These are phyloP conservation scores for Riptortus pedestris DNA, from an alignment of 1,140 invertebrate genomes.

Conservation along the genomic window DNA sequence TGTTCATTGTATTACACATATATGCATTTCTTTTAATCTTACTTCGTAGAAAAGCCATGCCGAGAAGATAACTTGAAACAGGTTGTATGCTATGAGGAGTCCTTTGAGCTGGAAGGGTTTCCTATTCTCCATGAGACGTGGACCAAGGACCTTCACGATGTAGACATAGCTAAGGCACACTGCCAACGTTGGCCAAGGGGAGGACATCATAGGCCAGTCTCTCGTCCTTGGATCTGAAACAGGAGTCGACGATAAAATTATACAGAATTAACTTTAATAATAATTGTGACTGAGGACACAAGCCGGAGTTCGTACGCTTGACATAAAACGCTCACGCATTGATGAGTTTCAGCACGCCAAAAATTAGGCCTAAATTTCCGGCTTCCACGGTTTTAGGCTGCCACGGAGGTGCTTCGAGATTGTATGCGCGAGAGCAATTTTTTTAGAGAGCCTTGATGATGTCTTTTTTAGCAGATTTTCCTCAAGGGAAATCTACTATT, in stretches of 20 bases:
- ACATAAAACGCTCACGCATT: neutral
- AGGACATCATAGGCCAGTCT: constrained; percentile 73
- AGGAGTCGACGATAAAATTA: constrained; percentile 30
- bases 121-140: constrained; percentile 78
- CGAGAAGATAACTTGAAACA: constrained; percentile 74
- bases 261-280: constrained; percentile 1
- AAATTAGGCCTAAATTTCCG: no score
- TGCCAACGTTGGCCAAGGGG: constrained; percentile 64
- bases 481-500: no score
- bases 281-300: neutral
- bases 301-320: neutral
- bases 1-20: no score
- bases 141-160: constrained; percentile 70
- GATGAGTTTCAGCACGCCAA: no score
- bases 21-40: constrained; percentile 36
- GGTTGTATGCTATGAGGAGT: constrained; percentile 75
- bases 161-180: constrained; percentile 67
- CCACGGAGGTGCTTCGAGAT: no score
- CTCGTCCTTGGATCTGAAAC: constrained; percentile 65
- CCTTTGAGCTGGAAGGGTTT: constrained; percentile 73
- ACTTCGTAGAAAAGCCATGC: constrained; percentile 75
- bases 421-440: no score
- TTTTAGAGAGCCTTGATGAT: no score
- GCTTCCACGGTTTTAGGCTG: no score
- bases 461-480: no score